Evolutionary conservation across 2,113 vertebrate species (phyloP).

Genomic region (Pantherophis guttatus): DNA sequence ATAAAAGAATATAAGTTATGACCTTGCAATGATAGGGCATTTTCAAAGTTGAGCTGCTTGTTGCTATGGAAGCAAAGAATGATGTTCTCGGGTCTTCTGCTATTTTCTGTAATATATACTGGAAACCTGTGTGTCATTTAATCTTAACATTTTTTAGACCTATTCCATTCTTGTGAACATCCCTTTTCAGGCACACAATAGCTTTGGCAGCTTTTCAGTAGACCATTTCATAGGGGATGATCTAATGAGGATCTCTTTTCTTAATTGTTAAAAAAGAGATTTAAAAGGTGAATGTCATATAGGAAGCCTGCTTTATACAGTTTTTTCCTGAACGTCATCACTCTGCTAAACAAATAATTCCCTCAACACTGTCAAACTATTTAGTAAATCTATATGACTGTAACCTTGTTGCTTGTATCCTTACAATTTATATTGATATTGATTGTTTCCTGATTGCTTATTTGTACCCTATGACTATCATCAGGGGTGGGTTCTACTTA

Average conservation of each 20-base stretch:
- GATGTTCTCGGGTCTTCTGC: neutral
- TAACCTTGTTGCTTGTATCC: too few relatives aligned
- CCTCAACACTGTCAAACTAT: too few relatives aligned
- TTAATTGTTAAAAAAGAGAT: neutral
- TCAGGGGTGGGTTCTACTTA: too few relatives aligned
- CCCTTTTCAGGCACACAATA: accelerated
- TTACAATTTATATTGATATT: too few relatives aligned
- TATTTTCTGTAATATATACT: neutral
- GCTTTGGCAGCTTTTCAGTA: neutral
- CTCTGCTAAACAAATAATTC: too few relatives aligned
- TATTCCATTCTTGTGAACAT: neutral
- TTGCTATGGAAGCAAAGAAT: neutral
- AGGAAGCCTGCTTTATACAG: neutral
- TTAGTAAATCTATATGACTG: too few relatives aligned
- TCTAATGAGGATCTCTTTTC: neutral
- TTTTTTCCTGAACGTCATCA: too few relatives aligned
- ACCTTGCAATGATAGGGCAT: neutral
- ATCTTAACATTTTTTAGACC: neutral
- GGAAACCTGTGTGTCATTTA: slow-evolving; percentile 2
- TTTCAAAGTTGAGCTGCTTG: neutral
- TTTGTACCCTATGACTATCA: too few relatives aligned
- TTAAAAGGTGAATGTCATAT: neutral
- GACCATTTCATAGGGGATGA: neutral
- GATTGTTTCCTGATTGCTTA: too few relatives aligned
- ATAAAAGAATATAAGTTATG: neutral